A percentile compares a stretch with the other conserved stretches of the same genome.
These are phyloP conservation scores for Percopsis transmontana DNA, from an alignment of 2,113 vertebrate genomes.

Conservation along the genomic window DNA sequence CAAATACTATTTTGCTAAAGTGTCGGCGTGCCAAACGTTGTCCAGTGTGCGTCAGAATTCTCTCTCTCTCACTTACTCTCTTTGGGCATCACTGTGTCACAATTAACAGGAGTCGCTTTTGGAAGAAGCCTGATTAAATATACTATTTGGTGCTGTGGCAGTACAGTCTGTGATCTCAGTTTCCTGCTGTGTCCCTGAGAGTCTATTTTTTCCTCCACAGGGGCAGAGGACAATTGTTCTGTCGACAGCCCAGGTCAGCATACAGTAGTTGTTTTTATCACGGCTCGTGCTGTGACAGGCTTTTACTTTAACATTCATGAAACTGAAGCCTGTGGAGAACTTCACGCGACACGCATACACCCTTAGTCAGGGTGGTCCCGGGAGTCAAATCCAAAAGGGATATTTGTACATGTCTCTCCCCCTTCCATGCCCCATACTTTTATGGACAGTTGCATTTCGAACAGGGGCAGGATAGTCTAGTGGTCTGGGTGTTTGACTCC, in stretches of 20 bases:
- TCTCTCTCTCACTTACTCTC: neutral
- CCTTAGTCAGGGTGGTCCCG: neutral
- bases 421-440: too few species aligned
- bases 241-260: conserved; percentile 57
- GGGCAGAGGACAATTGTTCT: conserved; percentile 20
- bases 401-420: too few species aligned
- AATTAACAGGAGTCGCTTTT: conserved; percentile 17
- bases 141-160: neutral
- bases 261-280: conserved; percentile 45
- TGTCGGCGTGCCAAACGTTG: neutral
- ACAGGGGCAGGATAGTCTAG: too few species aligned
- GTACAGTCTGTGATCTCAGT: conserved; percentile 30
- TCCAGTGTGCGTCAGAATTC: neutral
- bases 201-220: conserved; percentile 37
- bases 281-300: conserved; percentile 34
- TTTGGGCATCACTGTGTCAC: too few species aligned
- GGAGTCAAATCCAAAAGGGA: conserved; percentile 27
- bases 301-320: conserved; percentile 35
- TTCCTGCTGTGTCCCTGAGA: conserved; percentile 25
- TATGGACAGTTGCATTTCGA: too few species aligned
- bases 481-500: too few species aligned
- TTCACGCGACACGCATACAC: conserved; percentile 2
- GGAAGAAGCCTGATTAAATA: conserved; percentile 36
- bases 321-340: conserved; percentile 23
- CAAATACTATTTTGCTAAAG: too few species aligned